These are phyloP conservation scores for Neodiprion virginianus DNA, from an alignment of 1,140 invertebrate genomes.

Conservation along the genomic window DNA sequence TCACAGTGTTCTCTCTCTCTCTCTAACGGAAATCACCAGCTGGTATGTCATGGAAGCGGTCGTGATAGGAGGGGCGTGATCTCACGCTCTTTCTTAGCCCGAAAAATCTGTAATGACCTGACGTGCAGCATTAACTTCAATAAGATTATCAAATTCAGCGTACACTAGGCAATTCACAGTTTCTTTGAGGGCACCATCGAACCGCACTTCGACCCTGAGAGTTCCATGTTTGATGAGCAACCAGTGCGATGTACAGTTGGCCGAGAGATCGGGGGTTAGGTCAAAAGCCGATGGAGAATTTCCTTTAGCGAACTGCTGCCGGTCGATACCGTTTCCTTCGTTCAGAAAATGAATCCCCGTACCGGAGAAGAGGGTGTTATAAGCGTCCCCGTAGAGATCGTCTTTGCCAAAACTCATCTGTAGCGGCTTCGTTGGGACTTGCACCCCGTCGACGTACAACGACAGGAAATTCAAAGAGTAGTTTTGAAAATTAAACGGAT, in stretches of 20 bases:
- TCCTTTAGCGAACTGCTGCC: conserved; percentile 18
- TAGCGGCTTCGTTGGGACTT: no score
- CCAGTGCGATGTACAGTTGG: conserved; percentile 36
- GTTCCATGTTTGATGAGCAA: conserved; percentile 44
- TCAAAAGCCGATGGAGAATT: conserved; percentile 25
- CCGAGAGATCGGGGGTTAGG: conserved; percentile 25
- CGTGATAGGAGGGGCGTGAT: no score
- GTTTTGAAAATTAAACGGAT: no score
- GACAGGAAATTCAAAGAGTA: no score
- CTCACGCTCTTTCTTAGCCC: background rate
- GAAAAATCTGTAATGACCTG: conserved; percentile 22
- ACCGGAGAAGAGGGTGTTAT: no score
- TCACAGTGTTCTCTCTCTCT: no score
- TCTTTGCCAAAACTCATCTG: no score
- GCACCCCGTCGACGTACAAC: no score
- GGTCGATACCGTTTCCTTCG: background rate
- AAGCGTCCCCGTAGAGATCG: no score
- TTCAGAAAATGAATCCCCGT: no score
- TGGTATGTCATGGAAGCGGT: no score
- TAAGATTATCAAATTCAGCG: conserved; percentile 18
- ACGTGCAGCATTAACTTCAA: conserved; percentile 22
- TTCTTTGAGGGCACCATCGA: background rate
- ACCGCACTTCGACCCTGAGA: background rate
- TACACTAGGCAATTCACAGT: background rate
- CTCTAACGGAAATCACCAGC: no score